Percentiles rank a stretch among this genome's conserved stretches.
Evolutionary conservation across 2,888 invertebrate species (phyloP).

Genomic region (Ectobius pallidus): DNA sequence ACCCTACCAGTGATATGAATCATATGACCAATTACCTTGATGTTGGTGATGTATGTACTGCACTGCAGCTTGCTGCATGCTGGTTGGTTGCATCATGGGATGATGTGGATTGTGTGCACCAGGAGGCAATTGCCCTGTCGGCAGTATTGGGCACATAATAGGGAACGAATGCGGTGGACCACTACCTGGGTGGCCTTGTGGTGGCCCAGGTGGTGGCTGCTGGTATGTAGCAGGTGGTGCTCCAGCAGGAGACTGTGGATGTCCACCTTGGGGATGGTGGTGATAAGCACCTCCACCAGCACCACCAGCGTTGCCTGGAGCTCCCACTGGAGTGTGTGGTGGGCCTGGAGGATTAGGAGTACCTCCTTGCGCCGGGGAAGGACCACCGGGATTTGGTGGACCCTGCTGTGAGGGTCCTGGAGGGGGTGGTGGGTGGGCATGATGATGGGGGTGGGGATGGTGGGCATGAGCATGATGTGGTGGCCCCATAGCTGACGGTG

Average conservation of each 20-base stretch:
- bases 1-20: too few relatives aligned
- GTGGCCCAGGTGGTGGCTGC: conserved; percentile 40
- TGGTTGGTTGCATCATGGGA: conserved; percentile 58
- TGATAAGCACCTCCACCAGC: conserved; percentile 37
- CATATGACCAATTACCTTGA: conserved; percentile 50
- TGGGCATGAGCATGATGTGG: conserved; percentile 48
- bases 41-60: conserved; percentile 59
- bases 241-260: conserved; percentile 49
- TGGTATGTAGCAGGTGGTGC: conserved; percentile 45
- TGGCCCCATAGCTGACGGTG: conserved; percentile 59
- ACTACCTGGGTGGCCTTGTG: conserved; percentile 38
- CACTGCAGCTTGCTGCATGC: conserved; percentile 52
- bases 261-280: conserved; percentile 44
- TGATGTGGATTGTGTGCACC: conserved; percentile 45
- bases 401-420: conserved; percentile 54
- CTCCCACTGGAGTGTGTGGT: conserved; percentile 34
- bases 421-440: conserved; percentile 36
- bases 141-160: conserved; percentile 65
- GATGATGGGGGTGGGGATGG: conserved; percentile 45
- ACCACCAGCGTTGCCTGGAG: conserved; percentile 10
- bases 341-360: conserved; percentile 33
- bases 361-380: conserved; percentile 51
- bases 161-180: conserved; percentile 53
- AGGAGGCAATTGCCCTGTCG: conserved; percentile 49
- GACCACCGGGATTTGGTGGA: conserved; percentile 53